Evolutionary conservation across 2,113 vertebrate species (phyloP).

Genomic region (Stictonetta naevosa): DNA sequence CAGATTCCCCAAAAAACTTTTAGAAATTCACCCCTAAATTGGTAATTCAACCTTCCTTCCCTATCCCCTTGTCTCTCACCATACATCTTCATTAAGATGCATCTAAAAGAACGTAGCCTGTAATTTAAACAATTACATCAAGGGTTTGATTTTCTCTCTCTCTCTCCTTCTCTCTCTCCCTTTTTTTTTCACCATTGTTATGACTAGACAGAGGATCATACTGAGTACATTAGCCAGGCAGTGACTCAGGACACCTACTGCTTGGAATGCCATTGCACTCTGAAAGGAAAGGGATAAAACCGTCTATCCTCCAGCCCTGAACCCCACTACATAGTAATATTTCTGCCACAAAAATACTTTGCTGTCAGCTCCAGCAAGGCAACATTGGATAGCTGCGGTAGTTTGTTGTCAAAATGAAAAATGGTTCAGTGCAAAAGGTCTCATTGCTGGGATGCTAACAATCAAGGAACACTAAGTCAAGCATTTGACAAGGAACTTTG

Average conservation of each 20-base stretch:
- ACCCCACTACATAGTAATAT: slow-evolving; percentile 76
- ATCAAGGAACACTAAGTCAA: slow-evolving; percentile 81
- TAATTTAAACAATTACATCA: slow-evolving; percentile 30
- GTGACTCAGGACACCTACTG: slow-evolving; percentile 79
- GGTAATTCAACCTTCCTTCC: slow-evolving; percentile 26
- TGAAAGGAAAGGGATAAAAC: slow-evolving; percentile 65
- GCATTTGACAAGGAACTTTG: slow-evolving; percentile 85
- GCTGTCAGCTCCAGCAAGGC: slow-evolving; percentile 81
- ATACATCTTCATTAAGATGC: slow-evolving; percentile 31
- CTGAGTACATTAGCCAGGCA: slow-evolving; percentile 79
- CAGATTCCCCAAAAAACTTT: slow-evolving; percentile 70
- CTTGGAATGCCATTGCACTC: slow-evolving; percentile 78
- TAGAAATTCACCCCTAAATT: slow-evolving; percentile 61
- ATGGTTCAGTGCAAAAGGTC: slow-evolving; percentile 85
- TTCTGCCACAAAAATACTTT: slow-evolving; percentile 82
- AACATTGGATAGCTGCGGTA: slow-evolving; percentile 70
- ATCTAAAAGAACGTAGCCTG: slow-evolving; percentile 25
- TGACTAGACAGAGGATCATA: slow-evolving; percentile 81
- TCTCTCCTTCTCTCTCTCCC: not conserved
- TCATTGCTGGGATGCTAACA: slow-evolving; percentile 78
- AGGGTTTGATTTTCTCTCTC: not conserved
- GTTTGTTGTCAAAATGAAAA: slow-evolving; percentile 88
- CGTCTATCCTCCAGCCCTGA: slow-evolving; percentile 60
- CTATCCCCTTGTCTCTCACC: not conserved
- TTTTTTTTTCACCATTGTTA: slow-evolving; percentile 68